Conservation (phyloP, 2,797 vertebrate genomes). For the Acipenser ruthenus region DNA sequence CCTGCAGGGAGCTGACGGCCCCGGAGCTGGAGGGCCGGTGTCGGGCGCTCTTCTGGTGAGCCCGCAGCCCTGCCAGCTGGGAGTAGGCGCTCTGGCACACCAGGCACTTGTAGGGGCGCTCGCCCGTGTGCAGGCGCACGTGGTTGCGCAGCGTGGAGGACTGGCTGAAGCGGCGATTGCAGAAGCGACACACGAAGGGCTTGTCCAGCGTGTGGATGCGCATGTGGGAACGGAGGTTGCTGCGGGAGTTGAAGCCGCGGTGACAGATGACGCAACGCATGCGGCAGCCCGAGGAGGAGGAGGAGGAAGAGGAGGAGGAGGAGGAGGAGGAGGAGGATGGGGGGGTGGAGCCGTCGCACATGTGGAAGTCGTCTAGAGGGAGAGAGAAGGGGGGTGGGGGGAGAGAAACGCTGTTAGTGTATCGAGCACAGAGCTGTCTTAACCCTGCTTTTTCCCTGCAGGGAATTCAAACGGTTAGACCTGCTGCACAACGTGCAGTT, state of each 20-base stretch:
- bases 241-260: conserved; percentile 96
- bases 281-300: conserved; percentile 56
- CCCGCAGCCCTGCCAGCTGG: conserved; percentile 88
- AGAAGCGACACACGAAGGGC: conserved; percentile 94
- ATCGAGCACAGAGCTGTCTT: too few relatives aligned
- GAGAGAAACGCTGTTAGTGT: neutral
- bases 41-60: conserved; percentile 92
- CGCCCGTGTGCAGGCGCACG: conserved; percentile 91
- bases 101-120: conserved; percentile 93
- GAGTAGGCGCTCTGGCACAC: conserved; percentile 96
- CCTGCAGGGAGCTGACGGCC: conserved; percentile 42
- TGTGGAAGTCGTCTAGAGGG: conserved; percentile 73
- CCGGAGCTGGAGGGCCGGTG: conserved; percentile 69
- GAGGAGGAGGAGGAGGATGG: conserved; percentile 36
- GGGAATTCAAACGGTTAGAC: too few relatives aligned
- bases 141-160: conserved; percentile 95
- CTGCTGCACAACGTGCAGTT: too few relatives aligned
- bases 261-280: conserved; percentile 97
- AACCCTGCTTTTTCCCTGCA: too few relatives aligned
- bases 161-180: conserved; percentile 96
- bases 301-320: conserved; percentile 24
- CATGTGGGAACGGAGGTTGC: conserved; percentile 98
- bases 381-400: neutral
- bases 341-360: conserved; percentile 58
- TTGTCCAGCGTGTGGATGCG: conserved; percentile 98